Evolutionary conservation across 1,140 invertebrate genomes (phyloP).

Genomic region (Galleria mellonella): DNA sequence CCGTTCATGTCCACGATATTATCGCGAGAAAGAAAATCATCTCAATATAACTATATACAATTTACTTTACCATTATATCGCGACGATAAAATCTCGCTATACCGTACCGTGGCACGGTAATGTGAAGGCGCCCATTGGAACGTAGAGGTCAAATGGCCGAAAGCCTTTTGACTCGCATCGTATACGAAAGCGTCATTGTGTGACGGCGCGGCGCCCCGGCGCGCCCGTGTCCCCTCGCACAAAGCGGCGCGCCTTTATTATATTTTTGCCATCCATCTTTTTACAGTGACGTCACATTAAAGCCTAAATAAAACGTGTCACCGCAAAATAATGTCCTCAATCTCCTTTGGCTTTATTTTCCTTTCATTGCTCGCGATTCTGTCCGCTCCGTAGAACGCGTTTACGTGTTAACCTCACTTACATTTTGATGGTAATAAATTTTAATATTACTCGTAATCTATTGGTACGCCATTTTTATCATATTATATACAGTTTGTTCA

Average conservation of each 20-base stretch:
- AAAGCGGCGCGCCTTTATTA: slow-evolving; percentile 19
- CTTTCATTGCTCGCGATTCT: background rate
- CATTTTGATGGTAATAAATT: too few species aligned
- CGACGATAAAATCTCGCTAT: too few species aligned
- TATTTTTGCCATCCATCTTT: slow-evolving; percentile 20
- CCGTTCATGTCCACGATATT: too few species aligned
- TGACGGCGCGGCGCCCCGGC: background rate
- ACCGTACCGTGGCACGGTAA: too few species aligned
- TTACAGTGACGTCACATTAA: slow-evolving; percentile 20
- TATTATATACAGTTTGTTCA: too few species aligned
- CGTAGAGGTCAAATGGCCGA: background rate
- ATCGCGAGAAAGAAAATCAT: too few species aligned
- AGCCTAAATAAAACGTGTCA: slow-evolving; percentile 19
- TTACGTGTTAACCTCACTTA: background rate
- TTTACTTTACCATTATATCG: too few species aligned
- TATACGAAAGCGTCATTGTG: slow-evolving; percentile 11
- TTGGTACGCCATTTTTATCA: too few species aligned
- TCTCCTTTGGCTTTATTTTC: slow-evolving; percentile 3
- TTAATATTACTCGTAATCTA: too few species aligned
- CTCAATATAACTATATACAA: too few species aligned
- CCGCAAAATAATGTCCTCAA: slow-evolving; percentile 12
- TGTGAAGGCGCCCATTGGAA: too few species aligned
- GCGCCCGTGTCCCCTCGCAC: slow-evolving; percentile 3
- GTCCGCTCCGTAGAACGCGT: background rate
- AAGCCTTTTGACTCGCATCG: slow-evolving; percentile 9